These are phyloP conservation scores for Athripsodes cinereus DNA, from an alignment of 2,888 invertebrate species.

Conservation along the genomic window DNA sequence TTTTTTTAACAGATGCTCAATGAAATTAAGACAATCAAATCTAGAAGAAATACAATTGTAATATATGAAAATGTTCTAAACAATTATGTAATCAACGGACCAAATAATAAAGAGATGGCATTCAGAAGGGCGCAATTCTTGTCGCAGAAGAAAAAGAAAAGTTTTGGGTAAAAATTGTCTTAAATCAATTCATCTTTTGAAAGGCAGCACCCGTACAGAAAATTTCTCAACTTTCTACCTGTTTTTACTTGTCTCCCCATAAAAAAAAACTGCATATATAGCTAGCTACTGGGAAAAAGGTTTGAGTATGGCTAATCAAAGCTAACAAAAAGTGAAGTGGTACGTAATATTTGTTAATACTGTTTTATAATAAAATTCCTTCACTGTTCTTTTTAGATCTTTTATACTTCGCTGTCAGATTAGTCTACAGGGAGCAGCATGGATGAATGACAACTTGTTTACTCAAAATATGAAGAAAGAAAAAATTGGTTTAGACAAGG, in stretches of 20 bases:
- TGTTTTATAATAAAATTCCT: background rate
- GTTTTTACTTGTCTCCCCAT: no score
- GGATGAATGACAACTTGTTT: slow-evolving; percentile 14
- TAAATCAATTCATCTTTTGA: no score
- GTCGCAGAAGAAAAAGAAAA: slow-evolving; percentile 41
- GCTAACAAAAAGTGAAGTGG: no score
- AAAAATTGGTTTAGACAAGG: slow-evolving; percentile 35
- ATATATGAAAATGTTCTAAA: slow-evolving; percentile 42
- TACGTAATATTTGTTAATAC: no score
- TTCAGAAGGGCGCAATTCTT: slow-evolving; percentile 45
- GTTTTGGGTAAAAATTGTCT: slow-evolving; percentile 36
- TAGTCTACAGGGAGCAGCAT: background rate
- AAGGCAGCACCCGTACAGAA: no score
- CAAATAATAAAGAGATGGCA: slow-evolving; percentile 39
- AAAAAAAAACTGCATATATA: no score
- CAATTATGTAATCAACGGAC: slow-evolving; percentile 42
- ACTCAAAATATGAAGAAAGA: slow-evolving; percentile 25
- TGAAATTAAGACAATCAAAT: slow-evolving; percentile 24
- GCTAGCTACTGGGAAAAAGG: no score
- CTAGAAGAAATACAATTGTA: slow-evolving; percentile 30
- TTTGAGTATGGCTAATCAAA: no score
- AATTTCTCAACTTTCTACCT: no score
- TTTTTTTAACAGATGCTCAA: background rate
- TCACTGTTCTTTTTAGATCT: background rate
- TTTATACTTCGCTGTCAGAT: background rate